phyloP scores from a whole-genome alignment of 2,888 invertebrate genomes.

The Pollenia angustigena region DNA sequence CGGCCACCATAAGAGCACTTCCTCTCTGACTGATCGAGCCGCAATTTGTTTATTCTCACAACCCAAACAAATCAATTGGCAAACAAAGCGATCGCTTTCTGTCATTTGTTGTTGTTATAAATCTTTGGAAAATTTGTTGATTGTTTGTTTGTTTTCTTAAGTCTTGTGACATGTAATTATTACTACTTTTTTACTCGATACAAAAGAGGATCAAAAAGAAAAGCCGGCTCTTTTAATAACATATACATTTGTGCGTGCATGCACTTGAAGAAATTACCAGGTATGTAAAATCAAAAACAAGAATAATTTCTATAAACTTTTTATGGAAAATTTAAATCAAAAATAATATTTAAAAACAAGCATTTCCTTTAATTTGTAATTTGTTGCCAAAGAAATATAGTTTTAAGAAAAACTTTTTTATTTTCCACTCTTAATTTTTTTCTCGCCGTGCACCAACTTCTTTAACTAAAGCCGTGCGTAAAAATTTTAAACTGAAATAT shows the following conservation, averaged over 20 bases:
- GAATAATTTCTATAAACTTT: neutral
- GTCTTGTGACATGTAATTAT: conserved; percentile 71
- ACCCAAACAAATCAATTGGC: conserved; percentile 61
- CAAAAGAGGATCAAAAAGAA: conserved; percentile 51
- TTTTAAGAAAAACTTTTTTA: neutral
- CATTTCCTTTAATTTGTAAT: no score
- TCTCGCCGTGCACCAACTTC: neutral
- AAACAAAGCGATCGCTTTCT: conserved; percentile 33
- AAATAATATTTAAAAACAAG: no score
- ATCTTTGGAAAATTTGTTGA: conserved; percentile 24
- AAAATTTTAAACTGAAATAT: neutral
- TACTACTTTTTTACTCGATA: conserved; percentile 60
- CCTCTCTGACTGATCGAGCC: conserved; percentile 4
- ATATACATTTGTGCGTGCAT: conserved; percentile 1
- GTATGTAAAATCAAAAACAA: neutral
- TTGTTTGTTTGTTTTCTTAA: conserved; percentile 64
- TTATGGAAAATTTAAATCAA: no score
- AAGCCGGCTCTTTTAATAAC: conserved; percentile 59
- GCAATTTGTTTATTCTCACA: conserved; percentile 21
- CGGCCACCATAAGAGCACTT: neutral
- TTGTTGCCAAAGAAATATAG: no score
- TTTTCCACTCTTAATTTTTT: neutral
- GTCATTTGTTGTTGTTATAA: neutral
- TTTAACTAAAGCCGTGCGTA: neutral
- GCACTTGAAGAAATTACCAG: conserved; percentile 22